These are phyloP conservation scores for Dasypolia templi DNA, from an alignment of 2,888 invertebrate genomes.

Conservation along the genomic window DNA sequence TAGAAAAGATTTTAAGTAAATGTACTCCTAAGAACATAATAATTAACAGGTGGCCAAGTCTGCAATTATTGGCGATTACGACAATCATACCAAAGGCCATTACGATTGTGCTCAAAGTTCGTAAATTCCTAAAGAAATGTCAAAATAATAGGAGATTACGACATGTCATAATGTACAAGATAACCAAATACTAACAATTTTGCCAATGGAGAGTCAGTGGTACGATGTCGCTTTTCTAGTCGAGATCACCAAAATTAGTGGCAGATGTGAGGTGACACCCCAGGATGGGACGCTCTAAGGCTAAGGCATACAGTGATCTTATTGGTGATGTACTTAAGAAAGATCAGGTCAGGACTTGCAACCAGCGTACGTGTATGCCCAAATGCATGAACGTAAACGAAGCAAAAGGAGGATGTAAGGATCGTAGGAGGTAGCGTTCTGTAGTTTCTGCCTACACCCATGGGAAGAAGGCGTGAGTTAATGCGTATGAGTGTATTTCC, in stretches of 20 bases:
- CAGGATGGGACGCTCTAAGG: background rate
- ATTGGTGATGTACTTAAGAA: background rate
- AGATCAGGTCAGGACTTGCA: background rate
- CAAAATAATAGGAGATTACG: background rate
- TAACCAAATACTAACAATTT: background rate
- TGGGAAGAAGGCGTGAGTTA: too few species aligned
- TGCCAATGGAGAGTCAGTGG: background rate
- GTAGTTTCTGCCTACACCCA: too few species aligned
- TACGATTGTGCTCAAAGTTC: background rate
- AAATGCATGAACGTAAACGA: too few species aligned
- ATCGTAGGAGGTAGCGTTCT: too few species aligned
- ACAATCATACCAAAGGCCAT: background rate
- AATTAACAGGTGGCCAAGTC: too few species aligned
- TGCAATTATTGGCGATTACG: background rate
- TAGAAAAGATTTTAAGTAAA: background rate
- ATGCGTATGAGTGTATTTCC: too few species aligned
- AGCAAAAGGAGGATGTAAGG: too few species aligned
- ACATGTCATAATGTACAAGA: background rate
- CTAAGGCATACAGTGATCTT: background rate
- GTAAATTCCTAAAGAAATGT: background rate
- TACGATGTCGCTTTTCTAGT: background rate
- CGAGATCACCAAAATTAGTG: background rate
- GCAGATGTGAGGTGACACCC: background rate
- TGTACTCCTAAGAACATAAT: background rate
- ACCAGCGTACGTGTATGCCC: background rate